Percentiles rank a stretch among this genome's conserved stretches.
These are phyloP conservation scores for Scaptomyza polygonia DNA, from an alignment of 2,888 invertebrate species.

Conservation along the genomic window DNA sequence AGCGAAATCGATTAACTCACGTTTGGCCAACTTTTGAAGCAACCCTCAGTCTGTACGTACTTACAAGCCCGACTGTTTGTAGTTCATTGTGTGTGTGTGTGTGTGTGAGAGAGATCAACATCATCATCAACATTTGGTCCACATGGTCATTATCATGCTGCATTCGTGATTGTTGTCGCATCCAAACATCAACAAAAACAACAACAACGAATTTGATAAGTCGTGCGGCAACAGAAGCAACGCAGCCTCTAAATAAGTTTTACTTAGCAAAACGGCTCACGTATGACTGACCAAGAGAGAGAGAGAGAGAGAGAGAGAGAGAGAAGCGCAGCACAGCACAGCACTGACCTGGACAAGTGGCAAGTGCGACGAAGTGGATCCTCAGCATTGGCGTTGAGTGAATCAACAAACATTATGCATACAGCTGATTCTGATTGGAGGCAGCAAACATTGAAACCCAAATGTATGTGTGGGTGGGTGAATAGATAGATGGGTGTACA, in stretches of 20 bases:
- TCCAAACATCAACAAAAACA: slow-evolving; percentile 27
- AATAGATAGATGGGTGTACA: not conserved
- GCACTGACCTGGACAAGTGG: slow-evolving; percentile 73
- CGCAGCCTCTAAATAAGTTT: slow-evolving; percentile 51
- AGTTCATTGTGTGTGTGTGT: slow-evolving; percentile 33
- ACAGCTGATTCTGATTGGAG: slow-evolving; percentile 67
- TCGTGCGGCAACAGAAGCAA: slow-evolving; percentile 65
- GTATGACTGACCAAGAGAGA: slow-evolving; percentile 28
- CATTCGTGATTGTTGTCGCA: slow-evolving; percentile 71
- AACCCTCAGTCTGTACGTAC: not conserved
- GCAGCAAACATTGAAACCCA: slow-evolving; percentile 13
- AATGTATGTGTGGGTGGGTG: not conserved
- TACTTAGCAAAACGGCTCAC: slow-evolving; percentile 57
- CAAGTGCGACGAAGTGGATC: slow-evolving; percentile 69
- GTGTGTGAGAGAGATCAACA: slow-evolving; percentile 52
- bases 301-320: not conserved
- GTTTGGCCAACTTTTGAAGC: slow-evolving; percentile 1
- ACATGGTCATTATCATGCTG: slow-evolving; percentile 60
- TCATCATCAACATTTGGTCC: slow-evolving; percentile 62
- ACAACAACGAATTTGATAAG: slow-evolving; percentile 57
- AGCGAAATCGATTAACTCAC: no score
- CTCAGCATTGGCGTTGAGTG: slow-evolving; percentile 59
- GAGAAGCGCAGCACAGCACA: slow-evolving; percentile 11
- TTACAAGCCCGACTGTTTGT: slow-evolving; percentile 13
- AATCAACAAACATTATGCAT: slow-evolving; percentile 74